phyloP scores from a whole-genome alignment of 2,888 invertebrate genomes.

The Xanthia togata region DNA sequence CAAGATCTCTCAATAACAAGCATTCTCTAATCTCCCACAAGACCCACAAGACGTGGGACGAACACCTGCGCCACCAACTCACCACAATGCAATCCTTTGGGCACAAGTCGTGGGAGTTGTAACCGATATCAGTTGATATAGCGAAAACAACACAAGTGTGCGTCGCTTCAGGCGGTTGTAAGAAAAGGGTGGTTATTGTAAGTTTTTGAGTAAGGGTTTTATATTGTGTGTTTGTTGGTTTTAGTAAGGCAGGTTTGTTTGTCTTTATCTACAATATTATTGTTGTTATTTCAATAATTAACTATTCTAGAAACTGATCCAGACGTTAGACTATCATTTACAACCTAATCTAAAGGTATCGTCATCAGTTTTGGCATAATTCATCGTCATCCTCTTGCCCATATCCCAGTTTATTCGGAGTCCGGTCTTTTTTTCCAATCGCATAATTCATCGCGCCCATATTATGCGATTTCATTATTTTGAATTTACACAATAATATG shows the following conservation, averaged over 20 bases:
- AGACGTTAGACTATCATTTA: background rate
- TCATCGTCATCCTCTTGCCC: background rate
- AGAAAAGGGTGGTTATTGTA: slow-evolving; percentile 5
- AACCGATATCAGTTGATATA: slow-evolving; percentile 33
- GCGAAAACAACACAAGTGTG: slow-evolving; percentile 18
- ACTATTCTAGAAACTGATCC: background rate
- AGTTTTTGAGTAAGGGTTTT: background rate
- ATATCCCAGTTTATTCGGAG: too few species aligned
- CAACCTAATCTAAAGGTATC: background rate
- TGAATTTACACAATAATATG: too few species aligned
- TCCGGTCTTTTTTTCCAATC: too few species aligned
- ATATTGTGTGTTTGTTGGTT: slow-evolving; percentile 15
- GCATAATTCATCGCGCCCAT: background rate
- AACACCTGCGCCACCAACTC: slow-evolving; percentile 38
- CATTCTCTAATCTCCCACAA: slow-evolving; percentile 4
- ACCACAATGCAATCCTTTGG: slow-evolving; percentile 49
- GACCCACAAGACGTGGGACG: slow-evolving; percentile 40
- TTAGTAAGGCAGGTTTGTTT: slow-evolving; percentile 4
- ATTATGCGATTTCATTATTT: background rate
- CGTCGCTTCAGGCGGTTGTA: slow-evolving; percentile 38
- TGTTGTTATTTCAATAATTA: background rate
- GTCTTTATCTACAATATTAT: background rate
- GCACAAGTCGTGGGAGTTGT: slow-evolving; percentile 47
- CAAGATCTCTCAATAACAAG: slow-evolving; percentile 36
- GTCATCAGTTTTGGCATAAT: background rate